Evolutionary conservation across 30 jellyfish, hydroid and myxozoan genomes (phyloP).

Genomic region (Pseudorhiza aurosa): DNA sequence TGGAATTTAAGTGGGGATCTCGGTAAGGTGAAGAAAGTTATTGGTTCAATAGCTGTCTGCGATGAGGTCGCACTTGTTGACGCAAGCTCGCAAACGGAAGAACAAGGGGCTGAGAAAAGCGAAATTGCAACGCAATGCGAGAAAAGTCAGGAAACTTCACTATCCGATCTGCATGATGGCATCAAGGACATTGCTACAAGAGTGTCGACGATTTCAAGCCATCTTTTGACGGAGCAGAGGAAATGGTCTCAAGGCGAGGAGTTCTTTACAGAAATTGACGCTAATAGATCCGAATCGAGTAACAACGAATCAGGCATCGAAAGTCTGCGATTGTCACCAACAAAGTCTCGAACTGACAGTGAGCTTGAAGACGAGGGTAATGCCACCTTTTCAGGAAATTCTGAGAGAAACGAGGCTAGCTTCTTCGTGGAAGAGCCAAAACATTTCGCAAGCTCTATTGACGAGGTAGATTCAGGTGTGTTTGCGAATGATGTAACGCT

Average conservation of each 20-base stretch:
- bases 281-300: neutral
- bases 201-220: constrained; percentile 14
- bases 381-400: neutral
- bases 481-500: constrained; percentile 27
- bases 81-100: constrained; percentile 41
- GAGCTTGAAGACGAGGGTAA: neutral
- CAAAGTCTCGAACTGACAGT: neutral
- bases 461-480: constrained; percentile 52
- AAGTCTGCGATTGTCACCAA: neutral
- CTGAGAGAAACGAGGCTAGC: neutral
- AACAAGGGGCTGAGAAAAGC: neutral
- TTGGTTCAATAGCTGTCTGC: neutral
- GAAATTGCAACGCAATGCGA: constrained; percentile 11
- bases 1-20: constrained; percentile 54
- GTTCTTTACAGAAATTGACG: neutral
- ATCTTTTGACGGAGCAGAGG: constrained; percentile 4
- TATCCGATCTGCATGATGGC: constrained; percentile 21
- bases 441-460: neutral
- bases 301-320: constrained; percentile 13
- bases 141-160: constrained; percentile 10
- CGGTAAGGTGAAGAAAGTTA: constrained; percentile 42
- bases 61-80: neutral
- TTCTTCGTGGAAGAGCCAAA: neutral
- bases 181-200: constrained; percentile 46
- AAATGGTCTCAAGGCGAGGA: constrained; percentile 30